Conservation (phyloP, 2,113 vertebrate genomes). For the Apeltes quadracus region DNA sequence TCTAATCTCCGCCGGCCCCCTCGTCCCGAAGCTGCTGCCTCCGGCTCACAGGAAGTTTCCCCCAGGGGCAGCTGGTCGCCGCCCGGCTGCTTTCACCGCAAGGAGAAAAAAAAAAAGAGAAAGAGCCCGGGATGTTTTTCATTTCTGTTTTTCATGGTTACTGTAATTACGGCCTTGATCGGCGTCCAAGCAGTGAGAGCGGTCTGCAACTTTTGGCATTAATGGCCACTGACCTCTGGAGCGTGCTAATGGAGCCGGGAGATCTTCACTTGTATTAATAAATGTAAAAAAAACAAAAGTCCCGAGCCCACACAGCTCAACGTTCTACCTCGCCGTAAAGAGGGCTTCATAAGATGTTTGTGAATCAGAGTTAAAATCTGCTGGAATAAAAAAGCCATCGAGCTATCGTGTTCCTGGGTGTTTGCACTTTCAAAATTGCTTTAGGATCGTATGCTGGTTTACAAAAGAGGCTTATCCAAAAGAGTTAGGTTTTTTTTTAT, state of each 20-base stretch:
- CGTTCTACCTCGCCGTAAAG: conserved; percentile 1
- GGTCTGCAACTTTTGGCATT: conserved; percentile 46
- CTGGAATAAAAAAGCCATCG: neutral
- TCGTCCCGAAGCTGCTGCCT: conserved; percentile 10
- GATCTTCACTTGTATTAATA: conserved; percentile 13
- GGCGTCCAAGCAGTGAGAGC: conserved; percentile 48
- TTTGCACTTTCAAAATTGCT: conserved; percentile 6
- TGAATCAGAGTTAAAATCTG: neutral
- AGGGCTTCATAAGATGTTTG: neutral
- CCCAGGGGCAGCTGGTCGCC: neutral
- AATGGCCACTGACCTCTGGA: conserved; percentile 47
- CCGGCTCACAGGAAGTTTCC: neutral
- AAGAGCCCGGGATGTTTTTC: conserved; percentile 9
- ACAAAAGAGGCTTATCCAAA: neutral
- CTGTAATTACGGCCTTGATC: conserved; percentile 61
- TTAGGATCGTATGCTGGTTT: neutral
- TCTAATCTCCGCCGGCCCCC: conserved; percentile 24
- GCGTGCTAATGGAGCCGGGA: conserved; percentile 24
- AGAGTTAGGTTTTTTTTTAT: neutral
- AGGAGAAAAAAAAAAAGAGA: neutral
- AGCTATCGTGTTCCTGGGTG: neutral
- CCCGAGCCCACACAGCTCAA: conserved; percentile 9
- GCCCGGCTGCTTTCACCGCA: conserved; percentile 15
- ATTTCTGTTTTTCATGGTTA: conserved; percentile 1
- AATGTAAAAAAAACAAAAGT: neutral